These are phyloP conservation scores for Limanda limanda DNA, from an alignment of 2,113 vertebrate species.

Conservation along the genomic window DNA sequence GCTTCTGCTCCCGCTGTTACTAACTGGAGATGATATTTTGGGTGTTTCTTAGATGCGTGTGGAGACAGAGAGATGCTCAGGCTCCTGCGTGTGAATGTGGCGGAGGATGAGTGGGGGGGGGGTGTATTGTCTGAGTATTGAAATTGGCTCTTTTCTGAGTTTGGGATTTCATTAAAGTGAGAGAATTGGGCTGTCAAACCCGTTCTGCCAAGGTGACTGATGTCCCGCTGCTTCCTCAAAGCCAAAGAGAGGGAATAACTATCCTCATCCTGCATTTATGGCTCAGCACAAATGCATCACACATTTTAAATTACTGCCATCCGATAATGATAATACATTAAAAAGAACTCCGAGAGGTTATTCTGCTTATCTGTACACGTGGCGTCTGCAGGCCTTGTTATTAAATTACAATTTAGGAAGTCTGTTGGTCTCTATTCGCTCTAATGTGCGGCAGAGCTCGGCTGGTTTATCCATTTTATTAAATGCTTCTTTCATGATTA, in stretches of 20 bases:
- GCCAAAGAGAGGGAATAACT: slow-evolving; percentile 52
- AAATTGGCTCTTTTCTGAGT: slow-evolving; percentile 64
- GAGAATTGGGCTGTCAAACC: slow-evolving; percentile 63
- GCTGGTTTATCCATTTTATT: slow-evolving; percentile 47
- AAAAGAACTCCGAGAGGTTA: slow-evolving; percentile 47
- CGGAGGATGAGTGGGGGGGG: slow-evolving; percentile 41
- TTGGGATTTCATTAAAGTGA: slow-evolving; percentile 75
- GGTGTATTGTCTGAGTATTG: slow-evolving; percentile 66
- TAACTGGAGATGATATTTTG: slow-evolving; percentile 61
- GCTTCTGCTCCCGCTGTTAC: slow-evolving; percentile 59
- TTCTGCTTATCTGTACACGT: slow-evolving; percentile 65
- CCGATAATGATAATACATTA: slow-evolving; percentile 68
- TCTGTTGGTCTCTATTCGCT: slow-evolving; percentile 30
- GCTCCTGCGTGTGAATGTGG: slow-evolving; percentile 38
- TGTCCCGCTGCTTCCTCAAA: slow-evolving; percentile 53
- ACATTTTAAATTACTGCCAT: slow-evolving; percentile 56
- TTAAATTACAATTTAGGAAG: slow-evolving; percentile 60
- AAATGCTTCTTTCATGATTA: slow-evolving; percentile 43
- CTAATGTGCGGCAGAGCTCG: slow-evolving; percentile 28
- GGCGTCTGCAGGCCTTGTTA: slow-evolving; percentile 45
- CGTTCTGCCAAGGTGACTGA: slow-evolving; percentile 67
- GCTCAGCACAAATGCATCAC: slow-evolving; percentile 46
- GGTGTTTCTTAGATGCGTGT: slow-evolving; percentile 33
- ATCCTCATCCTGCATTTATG: slow-evolving; percentile 40
- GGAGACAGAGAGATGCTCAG: slow-evolving; percentile 20